These are phyloP conservation scores for Anastrepha ludens DNA, from an alignment of 1,140 invertebrate species.

Conservation along the genomic window DNA sequence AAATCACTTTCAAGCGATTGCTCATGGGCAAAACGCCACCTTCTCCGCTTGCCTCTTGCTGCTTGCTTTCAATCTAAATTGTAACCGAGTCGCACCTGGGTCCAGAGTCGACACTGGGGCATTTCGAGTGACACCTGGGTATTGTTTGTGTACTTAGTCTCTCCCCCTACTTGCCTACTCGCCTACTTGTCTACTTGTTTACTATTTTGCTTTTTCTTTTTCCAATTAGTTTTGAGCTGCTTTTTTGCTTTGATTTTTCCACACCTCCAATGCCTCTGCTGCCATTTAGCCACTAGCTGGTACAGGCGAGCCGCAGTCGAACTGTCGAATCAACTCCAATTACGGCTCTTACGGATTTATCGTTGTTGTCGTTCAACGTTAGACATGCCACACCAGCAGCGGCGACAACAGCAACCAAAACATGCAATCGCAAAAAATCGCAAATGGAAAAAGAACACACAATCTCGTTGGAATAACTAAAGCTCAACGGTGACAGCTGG, in stretches of 20 bases:
- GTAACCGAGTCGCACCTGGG: conserved; percentile 15
- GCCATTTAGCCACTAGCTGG: neutral
- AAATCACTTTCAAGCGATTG: conserved; percentile 16
- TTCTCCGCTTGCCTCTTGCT: neutral
- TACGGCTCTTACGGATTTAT: conserved; percentile 21
- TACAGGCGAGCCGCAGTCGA: neutral
- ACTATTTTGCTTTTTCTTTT: neutral
- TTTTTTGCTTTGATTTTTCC: conserved; percentile 12
- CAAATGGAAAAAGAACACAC: neutral
- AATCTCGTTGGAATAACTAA: neutral
- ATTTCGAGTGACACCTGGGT: conserved; percentile 29
- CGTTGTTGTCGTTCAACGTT: conserved; percentile 35
- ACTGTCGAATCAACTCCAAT: conserved; percentile 43
- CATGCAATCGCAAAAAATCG: conserved; percentile 16
- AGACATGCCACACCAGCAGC: conserved; percentile 46
- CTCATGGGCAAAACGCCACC: neutral
- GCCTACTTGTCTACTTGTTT: neutral
- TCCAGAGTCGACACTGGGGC: neutral
- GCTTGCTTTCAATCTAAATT: conserved; percentile 11
- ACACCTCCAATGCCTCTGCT: neutral
- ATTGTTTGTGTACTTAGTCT: neutral
- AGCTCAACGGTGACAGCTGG: conserved; percentile 9
- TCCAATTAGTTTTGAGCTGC: neutral
- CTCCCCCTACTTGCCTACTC: neutral
- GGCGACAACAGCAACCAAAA: neutral